Evolutionary conservation across 1,140 invertebrate species (phyloP), one percentile per base, ranked within the genome.

Genomic region (Cyrtorhinus lividipennis): DNA sequence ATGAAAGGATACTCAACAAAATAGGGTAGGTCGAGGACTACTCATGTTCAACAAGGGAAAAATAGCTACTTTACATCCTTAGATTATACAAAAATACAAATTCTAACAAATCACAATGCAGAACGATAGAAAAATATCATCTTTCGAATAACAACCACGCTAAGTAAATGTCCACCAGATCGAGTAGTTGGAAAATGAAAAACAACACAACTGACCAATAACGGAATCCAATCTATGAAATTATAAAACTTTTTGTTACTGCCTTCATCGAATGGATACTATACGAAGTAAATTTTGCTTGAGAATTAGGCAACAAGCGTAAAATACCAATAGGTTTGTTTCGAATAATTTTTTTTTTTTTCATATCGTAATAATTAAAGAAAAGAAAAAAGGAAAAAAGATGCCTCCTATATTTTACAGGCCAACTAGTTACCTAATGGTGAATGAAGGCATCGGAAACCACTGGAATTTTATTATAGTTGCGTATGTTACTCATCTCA

Each of bases 91-190:
- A 64, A 64, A 64, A 64, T 64, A 64, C 63, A 64, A 64, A 59
- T 60, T 64, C 63, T 64, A 64, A 64, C 63, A 64, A 64, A 64
- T 64, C 63, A 64, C 63, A 64, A 64, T 64, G 59, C 59, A 60
- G 63, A 64, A 64, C 46, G 44, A 64, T 64, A 64, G 58, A 64
- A 64, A 64, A 64, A 64, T 64, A 64, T 63, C 45, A 26, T 64
- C 59, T 61, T 60, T 48, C 24, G 45, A 64, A 64, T 30, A 64
- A 64, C 63, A 64, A 64, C 63, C 60, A 61, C 45, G 24, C 58
- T 59, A 59, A n/a, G n/a, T n/a, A n/a, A 58, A 59, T 59, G 13
- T 59, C 15, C 38, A 20, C 48, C 48, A 13, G 48, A 53, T 53
- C 20, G 48, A 15, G 48, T 53, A 10, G 48, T 10, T 15, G 5